A percentile compares a stretch with the other conserved stretches of the same genome.
Conservation (phyloP, 2,113 vertebrate genomes). For the Sitta europaea region DNA sequence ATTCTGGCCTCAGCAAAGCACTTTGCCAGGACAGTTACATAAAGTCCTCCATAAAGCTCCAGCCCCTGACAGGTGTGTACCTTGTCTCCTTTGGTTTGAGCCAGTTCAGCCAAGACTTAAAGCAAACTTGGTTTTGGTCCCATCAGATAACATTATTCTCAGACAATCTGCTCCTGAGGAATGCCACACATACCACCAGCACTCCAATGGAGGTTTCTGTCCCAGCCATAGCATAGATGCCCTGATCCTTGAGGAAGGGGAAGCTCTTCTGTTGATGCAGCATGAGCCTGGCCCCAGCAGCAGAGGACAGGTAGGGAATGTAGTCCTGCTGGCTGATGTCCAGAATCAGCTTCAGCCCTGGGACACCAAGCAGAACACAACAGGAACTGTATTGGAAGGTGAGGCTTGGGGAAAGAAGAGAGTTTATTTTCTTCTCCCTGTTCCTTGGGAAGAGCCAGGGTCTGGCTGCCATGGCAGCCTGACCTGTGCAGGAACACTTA, state of each 20-base stretch:
- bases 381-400: accelerated
- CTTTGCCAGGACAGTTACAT: slow-evolving; percentile 47
- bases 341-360: slow-evolving; percentile 81
- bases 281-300: slow-evolving; percentile 74
- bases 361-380: not conserved
- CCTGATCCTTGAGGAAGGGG: slow-evolving; percentile 80
- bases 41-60: slow-evolving; percentile 33
- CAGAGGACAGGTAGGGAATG: slow-evolving; percentile 74
- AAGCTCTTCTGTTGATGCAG: slow-evolving; percentile 77
- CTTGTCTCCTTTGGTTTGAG: slow-evolving; percentile 49
- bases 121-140: slow-evolving; percentile 43
- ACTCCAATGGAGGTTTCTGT: slow-evolving; percentile 81
- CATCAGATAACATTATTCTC: slow-evolving; percentile 68
- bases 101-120: slow-evolving; percentile 60
- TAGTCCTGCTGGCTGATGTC: slow-evolving; percentile 80
- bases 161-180: slow-evolving; percentile 1
- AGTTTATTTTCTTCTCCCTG: not conserved
- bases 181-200: slow-evolving; percentile 72
- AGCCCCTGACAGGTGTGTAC: not conserved
- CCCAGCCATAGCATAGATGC: slow-evolving; percentile 77
- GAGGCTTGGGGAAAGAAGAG: not conserved
- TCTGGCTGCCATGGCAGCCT: not conserved
- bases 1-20: not conserved
- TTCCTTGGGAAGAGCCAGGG: not conserved
- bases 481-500: accelerated